phyloP scores from a whole-genome alignment of 1,140 invertebrate genomes.

The Drosophila sproati region DNA sequence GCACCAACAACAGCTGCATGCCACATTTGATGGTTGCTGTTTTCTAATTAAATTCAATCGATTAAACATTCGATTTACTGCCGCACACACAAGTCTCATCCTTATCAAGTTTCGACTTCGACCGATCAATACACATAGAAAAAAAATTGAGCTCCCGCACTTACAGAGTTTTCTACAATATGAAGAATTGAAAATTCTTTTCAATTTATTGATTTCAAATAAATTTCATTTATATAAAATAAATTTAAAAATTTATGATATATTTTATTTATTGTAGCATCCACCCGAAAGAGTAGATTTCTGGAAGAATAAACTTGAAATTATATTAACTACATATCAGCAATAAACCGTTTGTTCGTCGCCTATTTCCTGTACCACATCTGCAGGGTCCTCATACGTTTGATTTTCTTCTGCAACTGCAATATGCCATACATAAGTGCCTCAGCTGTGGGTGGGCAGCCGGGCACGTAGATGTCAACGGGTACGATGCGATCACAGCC shows the following conservation, averaged over 20 bases:
- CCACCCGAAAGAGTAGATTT: no score
- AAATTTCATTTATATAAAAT: no score
- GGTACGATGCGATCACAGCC: conserved; percentile 99
- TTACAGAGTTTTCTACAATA: no score
- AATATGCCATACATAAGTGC: conserved; percentile 97
- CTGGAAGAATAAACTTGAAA: neutral
- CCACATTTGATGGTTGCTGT: conserved; percentile 64
- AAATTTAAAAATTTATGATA: no score
- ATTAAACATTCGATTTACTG: conserved; percentile 73
- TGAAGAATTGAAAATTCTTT: no score
- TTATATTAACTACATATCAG: neutral
- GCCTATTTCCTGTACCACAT: conserved; percentile 95
- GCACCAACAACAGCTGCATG: conserved; percentile 35
- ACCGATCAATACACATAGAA: conserved; percentile 20
- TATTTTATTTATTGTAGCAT: no score
- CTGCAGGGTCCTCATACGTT: conserved; percentile 92
- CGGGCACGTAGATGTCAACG: conserved; percentile 99
- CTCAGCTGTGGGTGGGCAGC: conserved; percentile 98
- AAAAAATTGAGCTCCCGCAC: neutral
- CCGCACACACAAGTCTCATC: conserved; percentile 38
- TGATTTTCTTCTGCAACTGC: conserved; percentile 98
- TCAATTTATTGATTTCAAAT: no score
- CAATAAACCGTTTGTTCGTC: neutral
- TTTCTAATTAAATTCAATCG: conserved; percentile 76
- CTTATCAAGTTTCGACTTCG: neutral